Evolutionary conservation across 2,888 invertebrate species (phyloP), one percentile per base, ranked within the genome.

Genomic region (Xylota sylvarum): DNA sequence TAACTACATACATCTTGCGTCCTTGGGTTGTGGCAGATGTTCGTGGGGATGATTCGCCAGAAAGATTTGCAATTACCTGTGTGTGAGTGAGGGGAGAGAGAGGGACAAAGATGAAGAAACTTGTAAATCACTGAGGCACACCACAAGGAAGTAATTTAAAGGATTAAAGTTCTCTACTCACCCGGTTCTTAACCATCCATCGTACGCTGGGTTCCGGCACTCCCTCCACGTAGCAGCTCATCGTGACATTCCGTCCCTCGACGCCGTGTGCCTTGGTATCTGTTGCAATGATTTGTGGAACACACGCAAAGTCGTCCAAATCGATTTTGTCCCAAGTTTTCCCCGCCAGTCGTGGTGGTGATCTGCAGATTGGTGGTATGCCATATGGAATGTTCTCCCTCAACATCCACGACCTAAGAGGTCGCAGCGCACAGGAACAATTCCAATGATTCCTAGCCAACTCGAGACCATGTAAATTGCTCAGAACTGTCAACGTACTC

Each of bases 371-470:
- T 0, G 97, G 96, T 7, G 95, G 95, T 65, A 94, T 93, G 32
- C 94, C 95, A 74, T 95, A 95, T 5, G 97, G 97, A 40, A 97
- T 95, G 90, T 97, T 97, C 90, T 95, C 94, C 78, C 94, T 93
- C 84, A 96, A 92, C 96, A 97, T 96, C 97, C 97, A 97, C 89
- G 96, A 95, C 23, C 96, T 93, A 85, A 97, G 91, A 0, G 96
- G 96, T 72, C 96, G 93, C 81, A 97, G 91, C 30, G 94, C 94
- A 91, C 97, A 97, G 50, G 96, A 95, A 91, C 97, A 97, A 91
- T 96, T 96, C 96, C 97, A 97, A 0, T 96, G 96, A 92, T 97
- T 97, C 81, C 94, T 94, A n/a, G 96, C 95, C 88, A 97, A 92
- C 89, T 96, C 96, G 84, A 97, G 92, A 12, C 96, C 96, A 90